Evolutionary conservation across 2,113 vertebrate genomes (phyloP).

Genomic region (Rhinoptilus africanus): DNA sequence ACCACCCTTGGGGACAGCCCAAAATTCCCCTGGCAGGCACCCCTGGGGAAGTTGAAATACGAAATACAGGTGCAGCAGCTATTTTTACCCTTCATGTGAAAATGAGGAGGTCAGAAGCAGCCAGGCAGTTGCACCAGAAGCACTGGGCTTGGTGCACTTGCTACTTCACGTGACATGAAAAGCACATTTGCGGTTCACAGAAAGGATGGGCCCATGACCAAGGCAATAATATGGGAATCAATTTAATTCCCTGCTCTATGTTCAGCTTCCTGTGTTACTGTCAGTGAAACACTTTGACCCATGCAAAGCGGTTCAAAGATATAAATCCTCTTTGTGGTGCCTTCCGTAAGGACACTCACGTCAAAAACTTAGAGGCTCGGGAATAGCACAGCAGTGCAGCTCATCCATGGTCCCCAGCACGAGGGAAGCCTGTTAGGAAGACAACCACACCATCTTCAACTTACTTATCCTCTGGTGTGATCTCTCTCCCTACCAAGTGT

Average conservation of each 20-base stretch:
- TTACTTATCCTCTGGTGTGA: neutral
- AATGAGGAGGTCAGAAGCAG: neutral
- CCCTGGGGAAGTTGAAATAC: neutral
- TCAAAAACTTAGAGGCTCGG: neutral
- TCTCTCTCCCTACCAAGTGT: neutral
- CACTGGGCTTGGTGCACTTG: neutral
- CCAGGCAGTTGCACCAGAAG: neutral
- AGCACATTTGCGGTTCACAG: rapidly evolving
- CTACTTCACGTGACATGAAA: rapidly evolving
- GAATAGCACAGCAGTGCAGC: neutral
- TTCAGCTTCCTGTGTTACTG: neutral
- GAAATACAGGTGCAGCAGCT: neutral
- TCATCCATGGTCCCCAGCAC: neutral
- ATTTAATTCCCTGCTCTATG: neutral
- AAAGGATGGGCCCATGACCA: neutral
- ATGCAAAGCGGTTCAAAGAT: neutral
- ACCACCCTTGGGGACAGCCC: neutral
- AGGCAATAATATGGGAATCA: neutral
- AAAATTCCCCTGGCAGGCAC: neutral
- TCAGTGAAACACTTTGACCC: rapidly evolving
- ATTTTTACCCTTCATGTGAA: neutral
- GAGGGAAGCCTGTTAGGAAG: neutral
- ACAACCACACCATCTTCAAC: neutral
- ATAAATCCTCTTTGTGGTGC: neutral
- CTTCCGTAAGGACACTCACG: neutral